These are phyloP conservation scores for Chironomus tentans DNA, from an alignment of 2,888 invertebrate genomes.

Conservation along the genomic window DNA sequence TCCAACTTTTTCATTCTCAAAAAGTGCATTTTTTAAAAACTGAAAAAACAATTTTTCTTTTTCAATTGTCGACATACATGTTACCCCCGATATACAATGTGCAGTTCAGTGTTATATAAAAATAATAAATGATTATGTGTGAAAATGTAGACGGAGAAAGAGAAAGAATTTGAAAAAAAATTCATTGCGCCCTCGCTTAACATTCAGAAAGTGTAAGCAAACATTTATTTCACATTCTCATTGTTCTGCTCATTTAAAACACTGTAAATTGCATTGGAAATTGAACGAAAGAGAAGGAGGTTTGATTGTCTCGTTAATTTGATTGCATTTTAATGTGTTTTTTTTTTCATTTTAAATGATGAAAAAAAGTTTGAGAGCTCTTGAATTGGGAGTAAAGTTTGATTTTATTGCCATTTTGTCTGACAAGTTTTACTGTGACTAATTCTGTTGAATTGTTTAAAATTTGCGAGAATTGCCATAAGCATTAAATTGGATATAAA, in stretches of 20 bases:
- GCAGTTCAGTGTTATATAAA: background rate
- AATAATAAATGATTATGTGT: constrained; percentile 23
- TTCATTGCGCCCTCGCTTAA: background rate
- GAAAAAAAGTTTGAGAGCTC: background rate
- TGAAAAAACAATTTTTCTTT: too few relatives aligned
- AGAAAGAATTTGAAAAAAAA: too few relatives aligned
- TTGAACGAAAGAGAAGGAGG: background rate
- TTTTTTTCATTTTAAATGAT: background rate
- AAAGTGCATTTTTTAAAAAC: background rate
- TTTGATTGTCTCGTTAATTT: background rate
- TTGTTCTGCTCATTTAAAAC: background rate
- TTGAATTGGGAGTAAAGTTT: background rate
- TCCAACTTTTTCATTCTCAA: background rate
- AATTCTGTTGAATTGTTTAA: too few relatives aligned
- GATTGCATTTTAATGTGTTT: background rate
- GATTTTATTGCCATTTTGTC: background rate
- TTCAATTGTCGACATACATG: background rate
- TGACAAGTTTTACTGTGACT: too few relatives aligned
- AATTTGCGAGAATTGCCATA: too few relatives aligned
- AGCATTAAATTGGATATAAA: too few relatives aligned
- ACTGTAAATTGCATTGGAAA: background rate
- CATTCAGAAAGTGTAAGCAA: background rate
- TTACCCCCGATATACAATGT: background rate
- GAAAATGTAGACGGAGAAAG: background rate
- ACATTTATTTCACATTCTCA: constrained; percentile 10